Base-by-base conservation (phyloP, 2,113 vertebrate species). In the Mixornis gularis region DNA sequence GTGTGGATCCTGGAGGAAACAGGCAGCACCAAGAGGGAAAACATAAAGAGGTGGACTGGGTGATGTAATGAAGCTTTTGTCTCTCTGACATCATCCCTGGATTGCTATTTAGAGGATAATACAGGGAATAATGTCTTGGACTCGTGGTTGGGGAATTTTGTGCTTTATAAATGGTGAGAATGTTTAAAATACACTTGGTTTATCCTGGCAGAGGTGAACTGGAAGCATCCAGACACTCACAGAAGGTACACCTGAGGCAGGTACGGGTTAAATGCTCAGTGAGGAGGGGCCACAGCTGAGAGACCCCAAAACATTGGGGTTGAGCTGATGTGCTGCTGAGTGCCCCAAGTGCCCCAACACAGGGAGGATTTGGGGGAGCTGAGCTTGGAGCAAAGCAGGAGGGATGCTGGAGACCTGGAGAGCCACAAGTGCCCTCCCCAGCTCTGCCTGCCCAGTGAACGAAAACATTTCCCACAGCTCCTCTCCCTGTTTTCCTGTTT, bases 401-500 rank as follows among this genome's bases (percentile, higher is more conserved):
- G 53, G 17, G 32, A 30, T 38, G 13, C 49, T 79, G 76, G 68
- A 90, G 40, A 40, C 4, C 25, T 0, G 0, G 12, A 43, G 0
- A 8, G 55, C 17, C 8, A 2, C 3, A 7, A 44, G 51, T 0
- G 1, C 26, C 0, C 16, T 77, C 3, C 60, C 46, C 25, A 30
- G 34, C n/a, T 79, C 38, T 65, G 14, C 17, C 25, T 78, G 60
- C 51, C 46, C 2, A 1, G 29, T 0, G 40, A 66, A 73, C 7
- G 18, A 52, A 79, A 55, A 22, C 7, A 3, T 52, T 59, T 80
- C 68, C 52, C 70, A 77, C 40, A 8, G 48, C 56, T 87, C 38
- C 60, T 79, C 40, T 79, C 62, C 58, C 15, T 78, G 17, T 27
- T 69, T 87, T 46, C 41, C 74, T 93, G 41, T 87, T 91, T 87